Conservation (phyloP, 2,113 vertebrate species). For the Daphoenositta chrysoptera region DNA sequence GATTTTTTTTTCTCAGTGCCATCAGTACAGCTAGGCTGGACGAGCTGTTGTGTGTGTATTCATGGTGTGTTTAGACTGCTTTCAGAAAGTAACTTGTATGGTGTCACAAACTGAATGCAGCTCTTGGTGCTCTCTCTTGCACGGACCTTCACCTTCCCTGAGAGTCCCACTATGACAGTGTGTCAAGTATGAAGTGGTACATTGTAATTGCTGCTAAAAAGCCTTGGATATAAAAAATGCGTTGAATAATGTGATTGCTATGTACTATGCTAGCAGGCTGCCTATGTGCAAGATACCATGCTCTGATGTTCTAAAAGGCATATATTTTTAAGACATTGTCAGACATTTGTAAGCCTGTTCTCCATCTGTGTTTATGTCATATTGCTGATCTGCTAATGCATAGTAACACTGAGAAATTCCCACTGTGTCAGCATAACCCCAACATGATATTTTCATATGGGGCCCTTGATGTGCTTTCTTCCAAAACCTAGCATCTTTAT, state of each 20-base stretch:
- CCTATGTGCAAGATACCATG: not conserved
- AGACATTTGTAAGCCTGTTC: not conserved
- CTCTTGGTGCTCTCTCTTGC: not conserved
- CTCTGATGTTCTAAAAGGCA: not conserved
- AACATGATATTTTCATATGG: not conserved
- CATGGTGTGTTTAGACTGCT: not conserved
- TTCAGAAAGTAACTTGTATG: not conserved
- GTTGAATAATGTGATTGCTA: not conserved
- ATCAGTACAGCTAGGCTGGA: not conserved
- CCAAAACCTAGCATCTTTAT: not conserved
- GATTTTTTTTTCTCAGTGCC: not conserved
- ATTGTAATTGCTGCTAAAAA: not conserved
- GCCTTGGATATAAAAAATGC: not conserved
- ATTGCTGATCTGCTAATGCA: not conserved
- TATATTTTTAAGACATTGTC: not conserved
- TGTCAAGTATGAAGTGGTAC: not conserved
- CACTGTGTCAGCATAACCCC: not conserved
- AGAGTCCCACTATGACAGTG: not conserved
- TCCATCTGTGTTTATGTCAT: not conserved
- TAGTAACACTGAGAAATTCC: not conserved
- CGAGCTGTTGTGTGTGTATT: not conserved
- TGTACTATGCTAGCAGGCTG: not conserved
- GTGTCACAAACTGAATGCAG: not conserved
- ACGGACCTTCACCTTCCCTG: not conserved
- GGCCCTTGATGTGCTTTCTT: not conserved